phyloP scores from a whole-genome alignment of 1,140 invertebrate species.

The Brachionus sp. region DNA sequence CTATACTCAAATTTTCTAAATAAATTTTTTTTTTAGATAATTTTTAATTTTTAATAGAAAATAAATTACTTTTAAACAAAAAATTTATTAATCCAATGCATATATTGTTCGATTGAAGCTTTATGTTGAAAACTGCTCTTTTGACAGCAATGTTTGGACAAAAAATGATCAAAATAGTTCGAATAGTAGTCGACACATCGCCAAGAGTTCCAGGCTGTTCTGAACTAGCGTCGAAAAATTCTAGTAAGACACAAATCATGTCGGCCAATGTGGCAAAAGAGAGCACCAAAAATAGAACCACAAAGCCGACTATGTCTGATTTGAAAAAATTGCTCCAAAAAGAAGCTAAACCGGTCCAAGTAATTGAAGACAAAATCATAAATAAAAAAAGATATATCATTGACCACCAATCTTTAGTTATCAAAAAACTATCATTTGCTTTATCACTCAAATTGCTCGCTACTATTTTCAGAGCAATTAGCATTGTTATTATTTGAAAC shows the following conservation, averaged over 20 bases:
- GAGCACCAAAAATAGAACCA: slow-evolving; percentile 22
- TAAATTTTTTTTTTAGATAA: not conserved
- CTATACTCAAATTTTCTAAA: not conserved
- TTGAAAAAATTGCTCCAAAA: slow-evolving; percentile 36
- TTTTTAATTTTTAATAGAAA: not conserved
- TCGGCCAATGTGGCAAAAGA: slow-evolving; percentile 29
- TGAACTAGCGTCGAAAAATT: not conserved
- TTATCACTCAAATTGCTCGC: not conserved
- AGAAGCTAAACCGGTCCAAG: not conserved
- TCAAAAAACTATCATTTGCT: slow-evolving; percentile 5
- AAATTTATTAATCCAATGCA: not conserved
- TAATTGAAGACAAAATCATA: slow-evolving; percentile 9
- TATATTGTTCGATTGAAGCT: not conserved
- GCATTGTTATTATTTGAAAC: not conserved
- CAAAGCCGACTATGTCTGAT: slow-evolving; percentile 30
- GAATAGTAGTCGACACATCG: not conserved
- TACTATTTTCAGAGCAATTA: slow-evolving; percentile 27
- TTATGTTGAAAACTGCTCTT: slow-evolving; percentile 15
- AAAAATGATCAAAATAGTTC: not conserved
- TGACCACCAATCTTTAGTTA: not conserved
- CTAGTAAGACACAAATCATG: slow-evolving; percentile 33
- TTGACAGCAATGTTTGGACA: slow-evolving; percentile 43
- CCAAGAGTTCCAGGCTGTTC: not conserved
- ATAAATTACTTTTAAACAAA: not conserved
- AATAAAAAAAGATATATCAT: slow-evolving; percentile 20